These are phyloP conservation scores for Caenorhabditis tropicalis DNA, from an alignment of 1,140 invertebrate genomes.

Conservation along the genomic window DNA sequence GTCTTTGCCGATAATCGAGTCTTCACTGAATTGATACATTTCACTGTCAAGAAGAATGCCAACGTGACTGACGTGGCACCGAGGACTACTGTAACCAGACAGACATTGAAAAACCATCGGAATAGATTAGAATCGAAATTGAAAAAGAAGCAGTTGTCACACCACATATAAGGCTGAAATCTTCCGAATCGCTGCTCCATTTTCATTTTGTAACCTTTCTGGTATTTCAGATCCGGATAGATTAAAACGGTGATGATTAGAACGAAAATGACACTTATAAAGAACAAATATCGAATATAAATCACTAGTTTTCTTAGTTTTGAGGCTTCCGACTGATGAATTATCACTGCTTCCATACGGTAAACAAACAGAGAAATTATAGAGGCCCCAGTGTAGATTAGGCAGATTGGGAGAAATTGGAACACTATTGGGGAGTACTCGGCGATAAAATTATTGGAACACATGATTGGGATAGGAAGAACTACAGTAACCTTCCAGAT, in stretches of 20 bases:
- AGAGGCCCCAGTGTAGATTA: background rate
- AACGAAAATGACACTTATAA: background rate
- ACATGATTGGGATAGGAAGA: background rate
- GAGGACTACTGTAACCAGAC: background rate
- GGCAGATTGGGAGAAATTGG: background rate
- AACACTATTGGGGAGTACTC: conserved; percentile 1
- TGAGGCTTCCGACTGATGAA: background rate
- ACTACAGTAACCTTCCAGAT: conserved; percentile 21
- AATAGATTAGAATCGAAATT: background rate
- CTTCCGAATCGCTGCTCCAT: conserved; percentile 3
- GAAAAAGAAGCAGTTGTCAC: background rate
- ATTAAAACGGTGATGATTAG: background rate
- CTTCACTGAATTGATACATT: background rate
- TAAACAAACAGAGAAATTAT: background rate
- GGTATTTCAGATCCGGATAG: conserved; percentile 5
- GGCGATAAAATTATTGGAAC: background rate
- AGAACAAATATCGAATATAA: background rate
- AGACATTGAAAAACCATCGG: background rate
- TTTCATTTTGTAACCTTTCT: background rate
- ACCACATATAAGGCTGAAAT: conserved; percentile 7
- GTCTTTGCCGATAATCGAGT: background rate
- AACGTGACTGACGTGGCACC: background rate
- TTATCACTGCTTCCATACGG: background rate
- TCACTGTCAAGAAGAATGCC: background rate
- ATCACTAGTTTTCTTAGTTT: background rate